Percentiles rank a stretch among this genome's conserved stretches.
These are phyloP conservation scores for Aphelenchoides fujianensis DNA, from an alignment of 1,140 invertebrate genomes.

Conservation along the genomic window DNA sequence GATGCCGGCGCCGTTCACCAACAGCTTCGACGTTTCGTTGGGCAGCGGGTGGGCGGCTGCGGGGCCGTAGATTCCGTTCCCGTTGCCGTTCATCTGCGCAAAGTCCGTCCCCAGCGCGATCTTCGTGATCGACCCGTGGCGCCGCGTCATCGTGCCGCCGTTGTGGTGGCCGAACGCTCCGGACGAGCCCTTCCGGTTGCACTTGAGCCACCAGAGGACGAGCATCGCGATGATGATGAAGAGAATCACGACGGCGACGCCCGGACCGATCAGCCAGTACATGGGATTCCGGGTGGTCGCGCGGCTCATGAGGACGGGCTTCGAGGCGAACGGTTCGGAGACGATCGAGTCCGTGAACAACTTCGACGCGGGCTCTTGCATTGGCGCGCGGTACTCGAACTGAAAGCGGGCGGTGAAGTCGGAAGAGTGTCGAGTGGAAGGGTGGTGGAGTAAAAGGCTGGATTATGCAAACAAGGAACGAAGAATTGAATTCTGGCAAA, in stretches of 20 bases:
- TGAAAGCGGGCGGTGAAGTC: too few relatives aligned
- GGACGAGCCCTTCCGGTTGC: constrained; percentile 40
- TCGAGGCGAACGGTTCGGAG: constrained; percentile 69
- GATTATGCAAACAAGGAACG: neutral
- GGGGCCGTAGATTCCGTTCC: constrained; percentile 29
- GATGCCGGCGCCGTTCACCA: constrained; percentile 15
- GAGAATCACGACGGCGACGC: constrained; percentile 65
- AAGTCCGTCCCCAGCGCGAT: constrained; percentile 40
- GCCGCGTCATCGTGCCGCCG: constrained; percentile 30
- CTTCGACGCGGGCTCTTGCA: constrained; percentile 74
- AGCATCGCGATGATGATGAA: constrained; percentile 63
- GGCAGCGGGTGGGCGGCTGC: constrained; percentile 13
- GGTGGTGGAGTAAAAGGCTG: neutral
- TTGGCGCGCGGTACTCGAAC: constrained; percentile 83
- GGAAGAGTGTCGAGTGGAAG: neutral
- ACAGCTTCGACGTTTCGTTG: constrained; percentile 57
- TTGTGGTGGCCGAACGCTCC: constrained; percentile 11
- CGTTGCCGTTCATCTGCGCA: constrained; percentile 34
- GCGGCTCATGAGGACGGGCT: constrained; percentile 67
- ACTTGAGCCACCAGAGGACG: constrained; percentile 61
- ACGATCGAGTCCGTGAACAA: constrained; percentile 79
- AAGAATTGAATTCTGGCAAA: constrained; percentile 43
- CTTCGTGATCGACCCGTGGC: constrained; percentile 51
- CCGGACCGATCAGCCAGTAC: constrained; percentile 72
- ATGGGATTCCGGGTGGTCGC: constrained; percentile 75